A percentile compares a stretch with the other conserved stretches of the same genome.
These are phyloP conservation scores for Podarcis siculus DNA, from an alignment of 2,797 vertebrate species.

Conservation along the genomic window DNA sequence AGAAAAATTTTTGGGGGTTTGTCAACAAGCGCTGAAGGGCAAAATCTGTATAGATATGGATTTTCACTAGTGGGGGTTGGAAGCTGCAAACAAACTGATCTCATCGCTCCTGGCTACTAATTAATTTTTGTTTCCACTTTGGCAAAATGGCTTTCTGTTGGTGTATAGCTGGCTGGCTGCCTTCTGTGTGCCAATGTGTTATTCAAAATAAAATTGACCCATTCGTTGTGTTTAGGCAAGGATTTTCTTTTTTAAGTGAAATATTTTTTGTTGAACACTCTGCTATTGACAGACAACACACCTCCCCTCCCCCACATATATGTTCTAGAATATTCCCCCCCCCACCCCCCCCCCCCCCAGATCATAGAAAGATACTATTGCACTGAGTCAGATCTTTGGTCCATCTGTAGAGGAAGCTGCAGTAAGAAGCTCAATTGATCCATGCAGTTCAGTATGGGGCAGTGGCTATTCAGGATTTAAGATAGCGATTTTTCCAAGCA, in stretches of 20 bases:
- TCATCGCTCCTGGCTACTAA: conserved; percentile 13
- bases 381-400: background rate
- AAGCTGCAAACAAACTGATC: background rate
- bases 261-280: background rate
- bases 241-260: background rate
- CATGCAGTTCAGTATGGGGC: no score
- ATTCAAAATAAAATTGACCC: background rate
- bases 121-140: conserved; percentile 27
- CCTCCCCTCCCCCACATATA: no score
- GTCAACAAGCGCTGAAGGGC: background rate
- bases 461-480: no score
- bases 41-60: conserved; percentile 23
- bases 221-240: background rate
- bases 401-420: background rate
- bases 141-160: background rate
- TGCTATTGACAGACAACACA: no score
- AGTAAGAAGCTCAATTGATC: no score
- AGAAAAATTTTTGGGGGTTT: conserved; percentile 10
- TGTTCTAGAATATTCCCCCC: no score
- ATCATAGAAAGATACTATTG: background rate
- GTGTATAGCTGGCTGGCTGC: background rate
- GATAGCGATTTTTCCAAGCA: no score
- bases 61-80: conserved; percentile 21
- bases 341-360: no score
- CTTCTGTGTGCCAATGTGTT: background rate